phyloP scores from a whole-genome alignment of 2,113 vertebrate genomes.

The Orycteropus afer region DNA sequence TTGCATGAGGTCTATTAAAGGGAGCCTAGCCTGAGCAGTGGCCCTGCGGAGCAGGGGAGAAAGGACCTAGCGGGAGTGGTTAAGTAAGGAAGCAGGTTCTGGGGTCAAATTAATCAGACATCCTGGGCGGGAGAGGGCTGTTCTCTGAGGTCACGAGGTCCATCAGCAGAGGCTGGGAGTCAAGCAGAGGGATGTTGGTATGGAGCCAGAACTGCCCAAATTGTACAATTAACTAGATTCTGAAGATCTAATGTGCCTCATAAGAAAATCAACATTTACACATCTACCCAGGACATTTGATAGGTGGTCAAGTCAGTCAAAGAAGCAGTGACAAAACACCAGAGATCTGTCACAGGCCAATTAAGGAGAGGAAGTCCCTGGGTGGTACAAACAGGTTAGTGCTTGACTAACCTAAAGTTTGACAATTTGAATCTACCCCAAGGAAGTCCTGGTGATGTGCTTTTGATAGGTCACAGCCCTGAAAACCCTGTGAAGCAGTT shows the following conservation, averaged over 20 bases:
- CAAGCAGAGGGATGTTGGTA: background rate
- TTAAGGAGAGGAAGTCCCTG: background rate
- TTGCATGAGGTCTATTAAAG: background rate
- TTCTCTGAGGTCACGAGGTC: background rate
- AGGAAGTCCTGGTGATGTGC: too few species aligned
- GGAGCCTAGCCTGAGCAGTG: background rate
- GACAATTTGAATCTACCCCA: too few species aligned
- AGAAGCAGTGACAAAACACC: background rate
- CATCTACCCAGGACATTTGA: background rate
- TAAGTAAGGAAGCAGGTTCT: background rate
- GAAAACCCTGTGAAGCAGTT: too few species aligned
- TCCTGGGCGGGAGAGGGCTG: background rate
- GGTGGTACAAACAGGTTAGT: background rate
- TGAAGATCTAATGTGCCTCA: background rate
- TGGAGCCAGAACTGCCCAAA: background rate
- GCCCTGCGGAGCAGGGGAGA: background rate
- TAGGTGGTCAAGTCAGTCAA: background rate
- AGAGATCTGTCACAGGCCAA: background rate
- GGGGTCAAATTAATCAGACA: background rate
- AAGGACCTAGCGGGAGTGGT: background rate
- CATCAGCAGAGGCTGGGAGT: background rate
- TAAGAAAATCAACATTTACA: background rate
- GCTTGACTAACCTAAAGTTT: too few species aligned
- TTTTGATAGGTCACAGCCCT: too few species aligned
- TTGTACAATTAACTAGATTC: background rate